Conservation (phyloP, 2,113 vertebrate species). For the Himantopus leucocephalus region DNA sequence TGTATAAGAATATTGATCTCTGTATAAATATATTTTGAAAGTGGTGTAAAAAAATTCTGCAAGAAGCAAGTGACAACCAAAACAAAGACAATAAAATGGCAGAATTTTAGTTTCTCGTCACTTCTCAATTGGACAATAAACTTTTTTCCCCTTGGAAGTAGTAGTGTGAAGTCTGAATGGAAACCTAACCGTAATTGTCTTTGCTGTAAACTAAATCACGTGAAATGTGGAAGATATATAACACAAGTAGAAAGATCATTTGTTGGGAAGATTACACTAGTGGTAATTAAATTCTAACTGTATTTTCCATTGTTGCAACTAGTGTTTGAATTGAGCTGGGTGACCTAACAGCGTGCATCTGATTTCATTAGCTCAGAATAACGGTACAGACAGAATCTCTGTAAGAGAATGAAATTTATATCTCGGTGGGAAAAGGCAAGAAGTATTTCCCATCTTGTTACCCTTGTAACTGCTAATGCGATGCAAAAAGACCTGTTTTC, state of each 20-base stretch:
- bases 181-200: not conserved
- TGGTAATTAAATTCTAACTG: not conserved
- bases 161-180: not conserved
- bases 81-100: not conserved
- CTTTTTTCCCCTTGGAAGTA: not conserved
- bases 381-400: not conserved
- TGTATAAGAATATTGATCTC: not conserved
- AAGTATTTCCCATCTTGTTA: not conserved
- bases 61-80: not conserved
- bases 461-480: not conserved
- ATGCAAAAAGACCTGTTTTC: not conserved
- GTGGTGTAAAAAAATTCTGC: rapidly evolving
- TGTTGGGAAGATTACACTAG: not conserved
- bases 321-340: not conserved
- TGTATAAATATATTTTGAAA: not conserved
- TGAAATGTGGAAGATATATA: not conserved
- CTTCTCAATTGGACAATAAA: not conserved
- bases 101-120: not conserved
- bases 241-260: not conserved
- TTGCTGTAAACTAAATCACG: not conserved
- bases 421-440: not conserved
- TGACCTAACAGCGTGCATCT: not conserved
- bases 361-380: not conserved
- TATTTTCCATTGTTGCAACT: not conserved
- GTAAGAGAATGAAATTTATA: not conserved